Conservation (phyloP, 2,113 vertebrate species). For the Cheilinus undulatus region DNA sequence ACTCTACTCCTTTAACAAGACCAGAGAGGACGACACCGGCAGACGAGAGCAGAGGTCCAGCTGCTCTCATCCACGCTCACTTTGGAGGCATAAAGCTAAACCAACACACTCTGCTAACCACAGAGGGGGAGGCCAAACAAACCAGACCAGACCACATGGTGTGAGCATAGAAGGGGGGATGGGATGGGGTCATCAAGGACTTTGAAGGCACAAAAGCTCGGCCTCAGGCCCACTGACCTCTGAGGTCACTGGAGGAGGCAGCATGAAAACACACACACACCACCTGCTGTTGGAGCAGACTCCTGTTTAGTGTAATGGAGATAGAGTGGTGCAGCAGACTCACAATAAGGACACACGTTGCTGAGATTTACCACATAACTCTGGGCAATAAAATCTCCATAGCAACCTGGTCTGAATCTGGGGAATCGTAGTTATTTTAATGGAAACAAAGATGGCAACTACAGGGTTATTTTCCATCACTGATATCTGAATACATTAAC, state of each 20-base stretch:
- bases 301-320: conserved; percentile 66
- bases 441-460: too few species aligned
- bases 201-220: conserved; percentile 65
- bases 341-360: conserved; percentile 53
- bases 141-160: conserved; percentile 48
- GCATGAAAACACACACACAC: conserved; percentile 58
- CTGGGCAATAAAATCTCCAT: conserved; percentile 26
- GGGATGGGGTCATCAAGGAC: conserved; percentile 60
- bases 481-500: too few species aligned
- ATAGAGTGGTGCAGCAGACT: conserved; percentile 56
- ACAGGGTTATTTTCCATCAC: too few species aligned
- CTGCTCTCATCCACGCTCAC: conserved; percentile 53
- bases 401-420: neutral
- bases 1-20: conserved; percentile 51
- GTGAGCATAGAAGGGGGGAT: conserved; percentile 34
- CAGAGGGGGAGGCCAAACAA: conserved; percentile 59
- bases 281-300: conserved; percentile 76
- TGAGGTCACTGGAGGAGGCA: conserved; percentile 67
- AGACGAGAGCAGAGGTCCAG: conserved; percentile 50
- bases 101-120: conserved; percentile 48
- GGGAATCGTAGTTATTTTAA: too few species aligned
- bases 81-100: conserved; percentile 25
- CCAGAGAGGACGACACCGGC: conserved; percentile 37
- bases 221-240: conserved; percentile 70
- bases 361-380: conserved; percentile 59